Base-by-base conservation (phyloP, 2,113 vertebrate genomes). In the Tachysurus vachellii region DNA sequence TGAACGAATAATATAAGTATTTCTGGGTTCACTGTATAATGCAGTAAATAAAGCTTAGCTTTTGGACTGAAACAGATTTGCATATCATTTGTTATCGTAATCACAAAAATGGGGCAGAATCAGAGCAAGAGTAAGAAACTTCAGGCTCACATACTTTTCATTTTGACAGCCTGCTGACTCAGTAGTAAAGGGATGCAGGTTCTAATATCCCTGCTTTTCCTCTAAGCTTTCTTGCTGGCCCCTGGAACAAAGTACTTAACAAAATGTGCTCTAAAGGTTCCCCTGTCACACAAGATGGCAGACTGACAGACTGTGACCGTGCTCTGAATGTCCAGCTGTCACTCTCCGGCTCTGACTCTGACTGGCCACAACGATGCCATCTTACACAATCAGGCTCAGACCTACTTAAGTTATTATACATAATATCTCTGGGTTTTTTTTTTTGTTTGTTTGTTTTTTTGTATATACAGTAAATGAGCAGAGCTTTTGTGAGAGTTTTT, bases 111-210 rank as follows among this genome's bases (percentile, higher is more conserved):
- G 31, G 19, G 21, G 56, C 31, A 13, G 56, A 81, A 81, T 61
- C 11, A 61, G 47, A 71, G 47, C 61, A 68, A 54, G n/a, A 68
- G 81, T 3, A 53, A n/a, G 62, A 68, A 83, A 83, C 50, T 81
- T 81, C 62, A 68, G 82, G 47, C 47, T 70, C 54, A 54, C 14
- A 54, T 70, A 83, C 62, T 70, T 73, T 85, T 75, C 70, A 85
- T 42, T 59, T 71, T 75, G 28, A 75, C 70, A 85, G 54, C 5
- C 42, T 85, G 83, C 70, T 85, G 83, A 85, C 70, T 73, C 81
- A 80, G 76, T 68, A 42, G 47, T 31, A 19, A 31, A 44, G 50
- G 73, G 42, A 53, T 42, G 59, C 53, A 36, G 44, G 66, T 36
- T 79, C 47, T 86, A 64, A 68, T 80, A 53, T 28, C 61, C 23